These are phyloP conservation scores for Amphipyra berbera DNA, from an alignment of 2,888 invertebrate species.

Conservation along the genomic window DNA sequence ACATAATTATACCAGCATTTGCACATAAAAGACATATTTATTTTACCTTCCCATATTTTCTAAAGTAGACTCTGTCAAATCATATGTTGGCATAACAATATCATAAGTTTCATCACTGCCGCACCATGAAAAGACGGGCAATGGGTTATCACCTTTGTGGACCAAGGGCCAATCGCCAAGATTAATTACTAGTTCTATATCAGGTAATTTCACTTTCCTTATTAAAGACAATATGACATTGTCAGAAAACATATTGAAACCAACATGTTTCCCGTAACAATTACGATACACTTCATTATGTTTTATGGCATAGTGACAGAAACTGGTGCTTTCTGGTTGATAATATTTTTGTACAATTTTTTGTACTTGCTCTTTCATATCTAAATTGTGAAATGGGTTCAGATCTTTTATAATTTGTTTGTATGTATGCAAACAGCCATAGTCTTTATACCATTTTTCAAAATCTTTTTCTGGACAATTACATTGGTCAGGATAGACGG, in stretches of 20 bases:
- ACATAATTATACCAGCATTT: not conserved
- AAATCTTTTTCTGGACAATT: slow-evolving; percentile 93
- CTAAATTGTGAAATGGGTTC: slow-evolving; percentile 91
- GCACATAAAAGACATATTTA: not conserved
- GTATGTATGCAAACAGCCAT: slow-evolving; percentile 91
- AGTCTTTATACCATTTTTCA: slow-evolving; percentile 91
- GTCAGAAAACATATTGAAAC: slow-evolving; percentile 98
- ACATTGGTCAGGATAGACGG: slow-evolving; percentile 95
- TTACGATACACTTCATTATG: slow-evolving; percentile 95
- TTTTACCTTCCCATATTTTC: slow-evolving; percentile 97
- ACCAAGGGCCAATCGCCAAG: slow-evolving; percentile 98
- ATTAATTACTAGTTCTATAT: slow-evolving; percentile 97
- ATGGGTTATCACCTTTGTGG: slow-evolving; percentile 86
- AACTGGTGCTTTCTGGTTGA: slow-evolving; percentile 94
- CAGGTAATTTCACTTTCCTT: slow-evolving; percentile 95
- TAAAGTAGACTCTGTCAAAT: slow-evolving; percentile 96
- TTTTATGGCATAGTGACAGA: slow-evolving; percentile 97
- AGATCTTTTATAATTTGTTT: slow-evolving; percentile 94
- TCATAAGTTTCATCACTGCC: slow-evolving; percentile 96
- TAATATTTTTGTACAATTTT: slow-evolving; percentile 93
- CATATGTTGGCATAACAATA: slow-evolving; percentile 98
- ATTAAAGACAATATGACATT: slow-evolving; percentile 94
- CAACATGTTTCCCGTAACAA: slow-evolving; percentile 98
- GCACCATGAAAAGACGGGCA: slow-evolving; percentile 99
- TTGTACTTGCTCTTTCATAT: slow-evolving; percentile 92